Conservation (phyloP, 2,888 invertebrate genomes). For the Patella pellucida region DNA sequence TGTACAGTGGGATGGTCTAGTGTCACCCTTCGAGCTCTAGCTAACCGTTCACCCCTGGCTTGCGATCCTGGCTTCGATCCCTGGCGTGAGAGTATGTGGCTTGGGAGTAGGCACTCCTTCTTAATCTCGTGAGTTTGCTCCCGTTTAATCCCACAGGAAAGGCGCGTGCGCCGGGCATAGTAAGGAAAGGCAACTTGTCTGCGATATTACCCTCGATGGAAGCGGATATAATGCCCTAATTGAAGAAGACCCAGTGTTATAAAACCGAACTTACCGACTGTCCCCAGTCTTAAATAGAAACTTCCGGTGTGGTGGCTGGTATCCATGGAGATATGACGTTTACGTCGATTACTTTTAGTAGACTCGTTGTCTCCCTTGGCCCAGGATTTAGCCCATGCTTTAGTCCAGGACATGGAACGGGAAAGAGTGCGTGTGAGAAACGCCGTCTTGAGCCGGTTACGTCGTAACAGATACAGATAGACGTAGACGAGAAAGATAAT, state of each 20-base stretch:
- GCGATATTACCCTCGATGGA: no score
- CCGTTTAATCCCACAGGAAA: no score
- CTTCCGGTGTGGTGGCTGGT: constrained; percentile 44
- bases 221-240: background rate
- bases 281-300: constrained; percentile 50
- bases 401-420: constrained; percentile 31
- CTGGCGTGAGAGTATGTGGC: no score
- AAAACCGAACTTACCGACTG: constrained; percentile 40
- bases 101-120: no score
- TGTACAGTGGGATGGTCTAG: no score
- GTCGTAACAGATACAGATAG: constrained; percentile 42
- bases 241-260: background rate
- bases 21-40: no score
- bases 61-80: no score
- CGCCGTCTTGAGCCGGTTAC: constrained; percentile 33
- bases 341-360: constrained; percentile 19
- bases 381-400: constrained; percentile 29
- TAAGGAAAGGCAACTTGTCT: no score
- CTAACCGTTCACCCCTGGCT: no score
- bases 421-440: constrained; percentile 29
- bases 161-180: no score
- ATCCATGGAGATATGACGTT: constrained; percentile 37
- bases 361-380: constrained; percentile 6
- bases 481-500: constrained; percentile 50
- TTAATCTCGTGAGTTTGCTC: no score